Base-by-base conservation (phyloP, 2,888 invertebrate genomes). In the Scaeva pyrastri region DNA sequence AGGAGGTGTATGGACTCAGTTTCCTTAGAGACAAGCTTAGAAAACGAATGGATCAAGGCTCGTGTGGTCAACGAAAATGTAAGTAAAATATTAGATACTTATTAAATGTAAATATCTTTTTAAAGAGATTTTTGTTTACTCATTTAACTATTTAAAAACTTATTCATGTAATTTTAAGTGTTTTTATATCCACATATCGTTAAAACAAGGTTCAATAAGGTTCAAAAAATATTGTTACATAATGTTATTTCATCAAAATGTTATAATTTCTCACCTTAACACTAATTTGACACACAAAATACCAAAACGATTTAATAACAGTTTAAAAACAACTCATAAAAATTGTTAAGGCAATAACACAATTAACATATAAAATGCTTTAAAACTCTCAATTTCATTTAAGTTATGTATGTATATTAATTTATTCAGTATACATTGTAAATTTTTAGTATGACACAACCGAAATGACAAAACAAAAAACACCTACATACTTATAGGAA, bases 1-100 rank as follows among this genome's bases (percentile, higher is more conserved):
- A 95, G 96, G 93, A 95, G 97, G 80, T 97, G 97, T 93, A 97
- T 97, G 97, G 97, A 97, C 92, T 94, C 96, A 64, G 96, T 97
- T 58, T 96, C 97, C 2, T 91, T 97, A 89, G 97, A 97, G 93
- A 97, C 97, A 73, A 96, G 96, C 88, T 95, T 95, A 74, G 97
- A 97, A 92, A 97, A 97, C 90, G 97, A 97, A 91, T 97, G 97
- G 95, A 94, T 97, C 90, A 97, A 97, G 91, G 94, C 95, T 82
- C 95, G 95, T 88, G 94, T 97, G 88, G 95, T 96, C 2, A 94
- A 95, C 89, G 96, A 96, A 90, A 96, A 95, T 94, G 97, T 97
- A 93, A 93, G 93, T 90, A 8, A 31, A 31, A 52, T 26, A 52
- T 14, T n/a, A 2, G 2, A 14, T 26, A 31, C 31, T 31, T 31